Percentiles rank a stretch among this genome's conserved stretches.
Evolutionary conservation across 2,888 invertebrate genomes (phyloP).

Genomic region (Perithous albicinctus): DNA sequence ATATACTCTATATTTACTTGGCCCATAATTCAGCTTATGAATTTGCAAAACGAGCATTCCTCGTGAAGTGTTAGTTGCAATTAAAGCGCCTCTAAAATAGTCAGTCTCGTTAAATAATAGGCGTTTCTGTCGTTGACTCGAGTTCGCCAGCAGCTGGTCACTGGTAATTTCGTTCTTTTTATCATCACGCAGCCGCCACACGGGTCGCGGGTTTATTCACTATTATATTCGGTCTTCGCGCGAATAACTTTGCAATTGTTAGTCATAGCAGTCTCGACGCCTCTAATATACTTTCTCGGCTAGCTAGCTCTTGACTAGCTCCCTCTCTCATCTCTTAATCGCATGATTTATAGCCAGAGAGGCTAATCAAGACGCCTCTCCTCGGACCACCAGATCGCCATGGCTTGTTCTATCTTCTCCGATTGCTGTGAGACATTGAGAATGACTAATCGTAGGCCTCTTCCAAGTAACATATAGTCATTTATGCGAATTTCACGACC

Average conservation of each 20-base stretch:
- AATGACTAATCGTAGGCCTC: conserved; percentile 18
- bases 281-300: not conserved
- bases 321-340: conserved; percentile 60
- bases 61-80: not conserved
- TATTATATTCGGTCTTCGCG: conserved; percentile 28
- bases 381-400: conserved; percentile 19
- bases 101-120: not conserved
- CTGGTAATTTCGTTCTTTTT: conserved; percentile 15
- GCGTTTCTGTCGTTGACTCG: conserved; percentile 20
- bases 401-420: not conserved
- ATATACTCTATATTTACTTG: not conserved
- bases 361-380: conserved; percentile 54
- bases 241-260: conserved; percentile 60
- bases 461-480: conserved; percentile 4
- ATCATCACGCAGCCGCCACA: not conserved
- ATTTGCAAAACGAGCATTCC: not conserved
- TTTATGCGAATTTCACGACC: not conserved
- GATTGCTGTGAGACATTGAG: conserved; percentile 31
- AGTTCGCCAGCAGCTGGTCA: conserved; percentile 45
- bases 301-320: too few species aligned
- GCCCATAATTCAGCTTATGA: not conserved
- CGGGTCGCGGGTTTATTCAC: conserved; percentile 37
- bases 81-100: not conserved
- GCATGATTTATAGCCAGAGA: conserved; percentile 59
- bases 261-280: conserved; percentile 20